Conservation (phyloP, 2,797 vertebrate species). For the Anabacerthia variegaticeps region DNA sequence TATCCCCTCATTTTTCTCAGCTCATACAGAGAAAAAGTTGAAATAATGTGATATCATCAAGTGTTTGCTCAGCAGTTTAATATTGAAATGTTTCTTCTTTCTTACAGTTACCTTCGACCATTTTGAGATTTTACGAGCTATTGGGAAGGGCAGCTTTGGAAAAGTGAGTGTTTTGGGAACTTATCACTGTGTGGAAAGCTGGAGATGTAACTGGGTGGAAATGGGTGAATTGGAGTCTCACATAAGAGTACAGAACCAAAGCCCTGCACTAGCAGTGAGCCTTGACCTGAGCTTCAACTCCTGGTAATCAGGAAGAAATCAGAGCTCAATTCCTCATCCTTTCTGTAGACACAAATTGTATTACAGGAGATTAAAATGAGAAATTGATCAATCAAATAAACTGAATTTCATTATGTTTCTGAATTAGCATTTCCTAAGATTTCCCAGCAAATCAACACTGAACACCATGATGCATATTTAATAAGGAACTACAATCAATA, state of each 20-base stretch:
- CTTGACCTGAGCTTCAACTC: constrained; percentile 9
- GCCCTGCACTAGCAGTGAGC: background rate
- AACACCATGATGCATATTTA: background rate
- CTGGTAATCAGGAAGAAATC: background rate
- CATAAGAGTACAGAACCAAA: background rate
- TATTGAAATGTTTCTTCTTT: constrained; percentile 31
- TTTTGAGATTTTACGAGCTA: constrained; percentile 96
- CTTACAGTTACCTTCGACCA: constrained; percentile 93
- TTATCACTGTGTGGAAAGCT: background rate
- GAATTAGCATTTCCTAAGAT: background rate
- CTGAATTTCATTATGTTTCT: background rate
- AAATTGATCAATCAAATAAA: background rate
- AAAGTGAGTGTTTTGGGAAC: constrained; percentile 83
- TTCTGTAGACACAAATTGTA: background rate
- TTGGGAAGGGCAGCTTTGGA: constrained; percentile 97
- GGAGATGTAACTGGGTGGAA: background rate
- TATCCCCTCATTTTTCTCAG: background rate
- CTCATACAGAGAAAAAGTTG: background rate
- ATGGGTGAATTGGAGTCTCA: background rate
- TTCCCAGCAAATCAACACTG: background rate
- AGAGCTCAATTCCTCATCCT: background rate
- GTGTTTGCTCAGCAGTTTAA: background rate
- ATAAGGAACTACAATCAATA: background rate
- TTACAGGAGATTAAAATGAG: constrained; percentile 4
- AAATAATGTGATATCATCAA: background rate